phyloP scores from a whole-genome alignment of 2,888 invertebrate genomes.

The Synanthedon vespiformis region DNA sequence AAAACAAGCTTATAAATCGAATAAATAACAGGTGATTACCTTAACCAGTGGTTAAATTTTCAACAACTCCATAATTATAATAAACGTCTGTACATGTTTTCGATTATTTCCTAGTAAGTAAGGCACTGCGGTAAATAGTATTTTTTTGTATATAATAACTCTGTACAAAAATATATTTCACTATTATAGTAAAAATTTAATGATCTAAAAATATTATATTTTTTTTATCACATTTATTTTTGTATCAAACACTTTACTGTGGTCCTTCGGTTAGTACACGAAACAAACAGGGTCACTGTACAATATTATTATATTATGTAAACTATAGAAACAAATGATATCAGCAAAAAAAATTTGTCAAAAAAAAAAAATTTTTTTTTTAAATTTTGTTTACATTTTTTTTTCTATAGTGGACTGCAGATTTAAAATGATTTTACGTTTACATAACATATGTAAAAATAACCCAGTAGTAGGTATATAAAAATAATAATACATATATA shows the following conservation, averaged over 20 bases:
- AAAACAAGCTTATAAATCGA: constrained; percentile 19
- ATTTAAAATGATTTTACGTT: too few species aligned
- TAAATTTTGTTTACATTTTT: too few species aligned
- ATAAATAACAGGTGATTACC: constrained; percentile 27
- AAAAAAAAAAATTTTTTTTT: too few species aligned
- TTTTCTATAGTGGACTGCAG: too few species aligned
- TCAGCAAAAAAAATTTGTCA: too few species aligned
- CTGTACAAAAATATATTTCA: constrained; percentile 30
- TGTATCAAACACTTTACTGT: constrained; percentile 35
- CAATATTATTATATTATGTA: too few species aligned
- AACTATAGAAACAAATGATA: too few species aligned
- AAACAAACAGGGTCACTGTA: too few species aligned
- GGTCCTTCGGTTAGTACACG: constrained; percentile 29
- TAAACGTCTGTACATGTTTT: not conserved
- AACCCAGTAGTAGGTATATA: too few species aligned
- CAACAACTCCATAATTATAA: constrained; percentile 14
- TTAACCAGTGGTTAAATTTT: constrained; percentile 45
- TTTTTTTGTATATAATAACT: constrained; percentile 13
- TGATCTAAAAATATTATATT: constrained; percentile 51
- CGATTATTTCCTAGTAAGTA: constrained; percentile 5
- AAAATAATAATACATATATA: too few species aligned
- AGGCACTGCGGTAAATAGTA: constrained; percentile 30
- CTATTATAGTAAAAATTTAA: constrained; percentile 30
- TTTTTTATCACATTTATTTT: constrained; percentile 57
- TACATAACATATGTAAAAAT: too few species aligned